Percentiles rank a stretch among this genome's conserved stretches.
phyloP scores from a whole-genome alignment of 2,113 vertebrate species.

The Nycticorax nycticorax region DNA sequence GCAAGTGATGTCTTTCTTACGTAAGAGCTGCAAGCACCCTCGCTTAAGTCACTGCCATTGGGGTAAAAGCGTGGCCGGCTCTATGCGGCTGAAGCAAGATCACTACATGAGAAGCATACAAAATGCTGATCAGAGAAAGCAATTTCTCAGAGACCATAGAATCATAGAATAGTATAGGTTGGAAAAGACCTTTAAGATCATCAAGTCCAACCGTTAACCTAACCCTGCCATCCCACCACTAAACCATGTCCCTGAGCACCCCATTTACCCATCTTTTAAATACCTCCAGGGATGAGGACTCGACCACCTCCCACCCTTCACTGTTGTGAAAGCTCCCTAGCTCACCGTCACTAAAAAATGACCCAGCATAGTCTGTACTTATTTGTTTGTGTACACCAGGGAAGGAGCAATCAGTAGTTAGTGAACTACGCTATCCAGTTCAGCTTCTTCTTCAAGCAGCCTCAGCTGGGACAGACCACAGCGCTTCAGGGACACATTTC shows the following conservation, averaged over 20 bases:
- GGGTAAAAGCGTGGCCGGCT: not conserved
- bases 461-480: not conserved
- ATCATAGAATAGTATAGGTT: too few relatives aligned
- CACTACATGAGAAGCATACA: not conserved
- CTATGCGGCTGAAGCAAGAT: not conserved
- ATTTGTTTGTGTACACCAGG: not conserved
- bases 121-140: not conserved
- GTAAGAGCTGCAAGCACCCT: rapidly evolving
- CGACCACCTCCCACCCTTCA: too few relatives aligned
- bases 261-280: too few relatives aligned
- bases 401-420: not conserved
- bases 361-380: not conserved
- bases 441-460: not conserved
- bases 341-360: not conserved
- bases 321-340: not conserved
- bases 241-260: too few relatives aligned
- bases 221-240: too few relatives aligned
- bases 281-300: too few relatives aligned
- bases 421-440: not conserved
- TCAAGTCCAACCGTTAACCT: too few relatives aligned
- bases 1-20: not conserved
- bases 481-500: not conserved
- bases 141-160: not conserved
- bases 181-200: too few relatives aligned
- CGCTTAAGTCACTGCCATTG: rapidly evolving